Base-by-base conservation (phyloP, 2,888 invertebrate species). In the Odiellus spinosus region DNA sequence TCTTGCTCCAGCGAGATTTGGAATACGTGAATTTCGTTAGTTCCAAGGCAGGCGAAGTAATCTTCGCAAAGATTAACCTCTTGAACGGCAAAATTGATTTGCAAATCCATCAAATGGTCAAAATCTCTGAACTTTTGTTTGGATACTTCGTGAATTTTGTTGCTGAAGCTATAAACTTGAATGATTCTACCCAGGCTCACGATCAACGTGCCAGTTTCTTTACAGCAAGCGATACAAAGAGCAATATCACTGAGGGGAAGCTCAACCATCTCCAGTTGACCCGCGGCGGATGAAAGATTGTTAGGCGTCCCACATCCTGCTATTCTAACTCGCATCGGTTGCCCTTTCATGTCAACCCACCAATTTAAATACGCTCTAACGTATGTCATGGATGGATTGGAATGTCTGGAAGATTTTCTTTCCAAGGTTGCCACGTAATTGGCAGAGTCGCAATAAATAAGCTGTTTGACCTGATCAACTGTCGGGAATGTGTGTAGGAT, bases 291-390 rank as follows among this genome's bases (percentile, higher is more conserved):
- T 49, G 77, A 70, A 53, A 74, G 74, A 10, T 74, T 72, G 43
- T 78, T 78, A 0, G 80, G 80, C 11, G 80, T 81, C 1, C 80
- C 80, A 58, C 78, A 69, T 1, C 80, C 81, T 2, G 82, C 81
- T 48, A 82, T 80, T 45, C 82, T 67, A 15, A 78, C 78, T 48
- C 77, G 67, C 72, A 77, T 75, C 14, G 61, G 60, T 21, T 59
- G 59, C 65, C 70, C 62, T 64, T 70, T 40, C 18, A 55, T 51
- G 56, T 58, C 70, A 58, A 71, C 68, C 60, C 78, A 76, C 77
- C 82, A 82, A 60, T 82, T 80, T 3, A 80, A 74, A 61, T 83
- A 83, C 19, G 81, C 73, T 47, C 82, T 70, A n/a, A 76, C 73
- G 56, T 77, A 78, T 3, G 59, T 55, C 4, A 48, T 39, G 46